Base-by-base conservation (phyloP, 2,888 invertebrate genomes). In the Melolontha melolontha region DNA sequence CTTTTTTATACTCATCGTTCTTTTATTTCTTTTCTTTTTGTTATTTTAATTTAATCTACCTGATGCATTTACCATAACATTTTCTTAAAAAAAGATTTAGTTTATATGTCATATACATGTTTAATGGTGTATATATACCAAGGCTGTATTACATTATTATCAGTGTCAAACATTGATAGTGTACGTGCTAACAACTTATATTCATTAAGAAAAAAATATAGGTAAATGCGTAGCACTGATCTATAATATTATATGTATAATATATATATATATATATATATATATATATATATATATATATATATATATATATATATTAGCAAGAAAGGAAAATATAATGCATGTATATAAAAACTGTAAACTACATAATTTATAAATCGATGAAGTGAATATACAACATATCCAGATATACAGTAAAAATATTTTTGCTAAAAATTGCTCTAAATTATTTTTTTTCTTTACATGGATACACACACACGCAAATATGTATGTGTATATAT, bases 391-490 rank as follows among this genome's bases (percentile, higher is more conserved):
- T 47, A 11, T 29, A 12, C 27, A 59, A 29, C 44, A 57, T 41
- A 59, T 47, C 59, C 29, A 29, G 42, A 57, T 57, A 42, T 67
- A 75, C 71, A 70, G 73, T 76, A 77, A 71, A 77, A 77, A 75
- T 75, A 63, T 71, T 72, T 72, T 67, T 41, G 51, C 63, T 63
- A 67, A 72, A 75, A 75, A 75, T 77, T 75, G 75, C 75, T 76
- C 71, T 70, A 75, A 77, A 73, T 76, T 74, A 72, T 70, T 73
- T 70, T 67, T 16, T 69, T 64, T 66, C 41, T 57, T 59, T 41
- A 16, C 47, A 14, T 59, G 29, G 12, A 34, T 14, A 34, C 6
- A 6, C 10, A 44, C n/a, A n/a, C 41, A 59, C 47, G 34, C 12
- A 59, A 6, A 57, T 39, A 42, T 59, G 14, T 59, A 47, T 12